A percentile compares a stretch with the other conserved stretches of the same genome.
phyloP scores from a whole-genome alignment of 64 coral and sea anemone species.

The Stichodactyla helianthus region DNA sequence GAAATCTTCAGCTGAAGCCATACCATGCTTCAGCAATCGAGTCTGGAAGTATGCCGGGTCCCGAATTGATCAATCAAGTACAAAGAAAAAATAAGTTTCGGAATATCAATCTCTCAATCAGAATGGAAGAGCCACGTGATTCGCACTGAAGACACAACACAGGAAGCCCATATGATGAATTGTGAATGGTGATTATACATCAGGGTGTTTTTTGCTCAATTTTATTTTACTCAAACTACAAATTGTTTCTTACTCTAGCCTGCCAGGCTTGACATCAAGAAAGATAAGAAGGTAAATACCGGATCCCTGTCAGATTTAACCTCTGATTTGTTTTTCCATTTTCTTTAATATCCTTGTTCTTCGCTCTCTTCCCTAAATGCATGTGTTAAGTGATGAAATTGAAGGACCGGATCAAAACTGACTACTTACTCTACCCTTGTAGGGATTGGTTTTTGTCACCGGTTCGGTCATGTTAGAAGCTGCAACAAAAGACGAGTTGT shows the following conservation, averaged over 20 bases:
- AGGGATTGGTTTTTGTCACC: constrained; percentile 92
- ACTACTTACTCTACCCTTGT: neutral
- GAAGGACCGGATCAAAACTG: neutral
- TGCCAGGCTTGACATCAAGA: constrained; percentile 93
- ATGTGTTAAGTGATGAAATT: too few relatives aligned
- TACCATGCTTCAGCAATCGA: too few relatives aligned
- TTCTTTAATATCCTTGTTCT: too few relatives aligned
- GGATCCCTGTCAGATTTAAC: too few relatives aligned
- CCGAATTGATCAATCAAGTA: too few relatives aligned
- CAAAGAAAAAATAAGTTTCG: too few relatives aligned
- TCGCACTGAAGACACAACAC: neutral
- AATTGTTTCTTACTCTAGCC: constrained; percentile 39
- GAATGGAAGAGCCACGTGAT: too few relatives aligned
- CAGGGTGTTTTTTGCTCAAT: neutral
- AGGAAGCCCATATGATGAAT: neutral
- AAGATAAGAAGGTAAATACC: constrained; percentile 90
- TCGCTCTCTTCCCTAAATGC: too few relatives aligned
- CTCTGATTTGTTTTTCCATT: too few relatives aligned
- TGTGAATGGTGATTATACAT: neutral
- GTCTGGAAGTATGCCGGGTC: too few relatives aligned
- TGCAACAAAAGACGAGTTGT: constrained; percentile 42
- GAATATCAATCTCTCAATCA: too few relatives aligned
- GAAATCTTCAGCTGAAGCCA: too few relatives aligned
- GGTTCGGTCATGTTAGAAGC: constrained; percentile 82
- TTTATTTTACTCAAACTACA: neutral